phyloP scores from a whole-genome alignment of 2,888 invertebrate genomes.

The Eristalinus aeneus region DNA sequence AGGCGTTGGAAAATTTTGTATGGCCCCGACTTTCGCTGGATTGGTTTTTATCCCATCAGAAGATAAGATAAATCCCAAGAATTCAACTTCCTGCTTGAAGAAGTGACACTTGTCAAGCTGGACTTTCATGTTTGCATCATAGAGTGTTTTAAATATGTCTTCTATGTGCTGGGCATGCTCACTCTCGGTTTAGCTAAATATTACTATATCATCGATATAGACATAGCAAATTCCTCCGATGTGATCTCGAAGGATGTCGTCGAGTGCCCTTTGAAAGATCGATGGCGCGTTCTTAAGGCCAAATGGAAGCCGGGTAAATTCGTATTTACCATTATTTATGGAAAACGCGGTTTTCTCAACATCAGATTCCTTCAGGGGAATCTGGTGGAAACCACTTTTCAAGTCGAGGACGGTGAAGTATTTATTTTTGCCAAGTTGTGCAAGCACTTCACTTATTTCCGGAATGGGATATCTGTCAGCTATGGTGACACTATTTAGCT shows the following conservation, averaged over 20 bases:
- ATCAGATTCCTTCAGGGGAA: too few species aligned
- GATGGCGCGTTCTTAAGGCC: not conserved
- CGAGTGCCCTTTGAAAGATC: conserved; percentile 11
- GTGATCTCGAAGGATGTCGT: not conserved
- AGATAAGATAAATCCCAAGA: not conserved
- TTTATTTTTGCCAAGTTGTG: too few species aligned
- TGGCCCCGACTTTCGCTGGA: not conserved
- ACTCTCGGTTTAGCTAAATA: not conserved
- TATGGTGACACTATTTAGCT: too few species aligned
- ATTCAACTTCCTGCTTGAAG: not conserved
- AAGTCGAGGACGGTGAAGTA: too few species aligned
- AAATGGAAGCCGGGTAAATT: conserved; percentile 15
- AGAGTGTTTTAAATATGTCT: not conserved
- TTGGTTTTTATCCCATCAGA: not conserved
- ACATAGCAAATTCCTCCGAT: conserved; percentile 25
- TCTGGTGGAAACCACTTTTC: not conserved
- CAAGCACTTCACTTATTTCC: too few species aligned
- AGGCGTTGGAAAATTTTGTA: not conserved
- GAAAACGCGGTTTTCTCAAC: too few species aligned
- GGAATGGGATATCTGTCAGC: too few species aligned
- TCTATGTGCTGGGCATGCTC: not conserved
- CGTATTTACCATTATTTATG: conserved; percentile 6
- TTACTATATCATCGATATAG: conserved; percentile 21
- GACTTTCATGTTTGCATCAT: not conserved
- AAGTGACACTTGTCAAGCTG: not conserved